A percentile compares a stretch with the other conserved stretches of the same genome.
Evolutionary conservation across 1,140 invertebrate species (phyloP).

Genomic region (Drosophila insularis): DNA sequence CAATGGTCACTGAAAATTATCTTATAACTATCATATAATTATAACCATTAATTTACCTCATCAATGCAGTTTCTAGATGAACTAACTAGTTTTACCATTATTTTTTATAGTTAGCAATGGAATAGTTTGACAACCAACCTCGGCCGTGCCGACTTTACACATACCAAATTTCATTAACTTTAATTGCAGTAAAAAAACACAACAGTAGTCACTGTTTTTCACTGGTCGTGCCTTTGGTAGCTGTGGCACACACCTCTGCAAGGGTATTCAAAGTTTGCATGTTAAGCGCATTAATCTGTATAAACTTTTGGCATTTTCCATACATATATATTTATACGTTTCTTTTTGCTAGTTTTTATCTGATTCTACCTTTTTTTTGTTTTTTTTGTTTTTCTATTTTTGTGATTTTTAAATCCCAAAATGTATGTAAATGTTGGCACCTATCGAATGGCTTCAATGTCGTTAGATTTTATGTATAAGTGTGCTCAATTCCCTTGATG

Average conservation of each 20-base stretch:
- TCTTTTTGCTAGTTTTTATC: not conserved
- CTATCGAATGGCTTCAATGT: conserved; percentile 64
- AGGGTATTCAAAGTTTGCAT: conserved; percentile 77
- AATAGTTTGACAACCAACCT: too few species aligned
- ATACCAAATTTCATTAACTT: too few species aligned
- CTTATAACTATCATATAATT: too few species aligned
- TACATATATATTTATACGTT: not conserved
- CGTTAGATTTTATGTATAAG: conserved; percentile 65
- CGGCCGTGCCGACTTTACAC: conserved; percentile 57
- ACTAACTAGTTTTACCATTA: not conserved
- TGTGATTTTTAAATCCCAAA: conserved; percentile 63
- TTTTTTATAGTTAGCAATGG: too few species aligned
- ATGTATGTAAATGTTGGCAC: conserved; percentile 70
- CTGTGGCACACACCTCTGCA: too few species aligned
- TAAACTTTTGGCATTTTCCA: too few species aligned
- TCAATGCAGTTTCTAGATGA: not conserved
- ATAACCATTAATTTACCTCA: too few species aligned
- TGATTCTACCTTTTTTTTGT: conserved; percentile 23
- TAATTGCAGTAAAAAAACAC: too few species aligned
- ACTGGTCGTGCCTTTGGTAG: too few species aligned
- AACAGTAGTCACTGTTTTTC: too few species aligned
- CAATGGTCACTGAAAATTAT: conserved; percentile 32
- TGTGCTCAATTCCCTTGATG: too few species aligned
- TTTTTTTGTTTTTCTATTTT: conserved; percentile 36
- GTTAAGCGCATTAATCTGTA: conserved; percentile 75